Evolutionary conservation across 2,888 invertebrate genomes (phyloP).

Genomic region (Bombylius major): DNA sequence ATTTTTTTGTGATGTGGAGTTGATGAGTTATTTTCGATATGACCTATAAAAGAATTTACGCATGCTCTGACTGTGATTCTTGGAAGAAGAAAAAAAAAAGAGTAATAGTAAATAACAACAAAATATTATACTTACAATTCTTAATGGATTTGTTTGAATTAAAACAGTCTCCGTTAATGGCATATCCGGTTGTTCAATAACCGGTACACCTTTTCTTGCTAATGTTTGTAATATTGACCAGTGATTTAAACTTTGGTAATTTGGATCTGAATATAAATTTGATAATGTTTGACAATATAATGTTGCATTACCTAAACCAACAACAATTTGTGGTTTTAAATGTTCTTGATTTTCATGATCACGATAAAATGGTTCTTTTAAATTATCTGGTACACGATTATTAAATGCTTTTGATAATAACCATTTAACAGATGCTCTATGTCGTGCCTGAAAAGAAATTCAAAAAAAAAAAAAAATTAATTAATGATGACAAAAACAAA

Average conservation of each 20-base stretch:
- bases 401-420: constrained; percentile 91
- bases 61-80: no score
- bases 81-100: background rate
- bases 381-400: constrained; percentile 84
- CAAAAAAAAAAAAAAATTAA: background rate
- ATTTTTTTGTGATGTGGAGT: no score
- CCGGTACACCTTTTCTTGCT: constrained; percentile 79
- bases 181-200: constrained; percentile 69
- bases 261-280: constrained; percentile 92
- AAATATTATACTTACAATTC: constrained; percentile 56
- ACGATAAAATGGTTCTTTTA: constrained; percentile 86
- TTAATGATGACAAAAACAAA: background rate
- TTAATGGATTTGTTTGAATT: constrained; percentile 88
- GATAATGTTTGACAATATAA: constrained; percentile 87
- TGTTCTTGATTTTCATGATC: constrained; percentile 93
- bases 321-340: constrained; percentile 81
- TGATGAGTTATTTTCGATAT: no score
- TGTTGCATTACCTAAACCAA: constrained; percentile 84
- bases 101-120: background rate
- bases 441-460: constrained; percentile 66
- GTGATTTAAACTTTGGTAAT: constrained; percentile 91
- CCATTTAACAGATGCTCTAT: constrained; percentile 93
- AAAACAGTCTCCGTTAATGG: constrained; percentile 91
- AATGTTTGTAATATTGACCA: constrained; percentile 89
- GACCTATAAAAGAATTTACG: no score